Evolutionary conservation across 2,113 vertebrate genomes (phyloP).

Genomic region (Helogale parvula): DNA sequence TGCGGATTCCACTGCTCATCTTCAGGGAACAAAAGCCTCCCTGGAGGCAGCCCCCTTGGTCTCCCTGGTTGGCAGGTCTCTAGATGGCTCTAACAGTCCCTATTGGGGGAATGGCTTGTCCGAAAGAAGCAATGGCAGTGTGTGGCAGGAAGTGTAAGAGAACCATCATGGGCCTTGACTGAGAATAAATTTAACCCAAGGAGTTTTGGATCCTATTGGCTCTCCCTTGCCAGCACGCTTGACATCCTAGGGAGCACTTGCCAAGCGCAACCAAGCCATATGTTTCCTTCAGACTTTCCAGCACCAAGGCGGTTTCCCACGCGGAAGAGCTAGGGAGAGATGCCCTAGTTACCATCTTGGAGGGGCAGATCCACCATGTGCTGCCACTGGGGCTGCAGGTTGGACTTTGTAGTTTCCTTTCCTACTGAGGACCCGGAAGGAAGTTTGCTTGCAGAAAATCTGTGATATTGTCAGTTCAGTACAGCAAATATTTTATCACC

Average conservation of each 20-base stretch:
- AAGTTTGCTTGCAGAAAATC: neutral
- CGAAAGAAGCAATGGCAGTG: neutral
- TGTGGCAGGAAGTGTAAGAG: neutral
- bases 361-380: neutral
- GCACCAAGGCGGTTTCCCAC: neutral
- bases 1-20: neutral
- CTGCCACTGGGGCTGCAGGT: accelerated
- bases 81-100: neutral
- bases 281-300: neutral
- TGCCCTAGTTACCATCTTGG: too few relatives aligned
- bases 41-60: neutral
- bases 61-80: neutral
- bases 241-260: neutral
- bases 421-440: neutral
- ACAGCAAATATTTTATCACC: neutral
- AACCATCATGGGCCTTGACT: neutral
- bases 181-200: neutral
- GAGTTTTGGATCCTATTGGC: neutral
- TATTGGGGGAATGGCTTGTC: neutral
- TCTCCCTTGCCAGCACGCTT: neutral
- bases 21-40: neutral
- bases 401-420: neutral
- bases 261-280: neutral
- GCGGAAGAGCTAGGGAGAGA: neutral
- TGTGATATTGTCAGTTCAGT: neutral